These are phyloP conservation scores for Pseudolaguvia tuberculata DNA, from an alignment of 2,113 vertebrate species.

Conservation along the genomic window DNA sequence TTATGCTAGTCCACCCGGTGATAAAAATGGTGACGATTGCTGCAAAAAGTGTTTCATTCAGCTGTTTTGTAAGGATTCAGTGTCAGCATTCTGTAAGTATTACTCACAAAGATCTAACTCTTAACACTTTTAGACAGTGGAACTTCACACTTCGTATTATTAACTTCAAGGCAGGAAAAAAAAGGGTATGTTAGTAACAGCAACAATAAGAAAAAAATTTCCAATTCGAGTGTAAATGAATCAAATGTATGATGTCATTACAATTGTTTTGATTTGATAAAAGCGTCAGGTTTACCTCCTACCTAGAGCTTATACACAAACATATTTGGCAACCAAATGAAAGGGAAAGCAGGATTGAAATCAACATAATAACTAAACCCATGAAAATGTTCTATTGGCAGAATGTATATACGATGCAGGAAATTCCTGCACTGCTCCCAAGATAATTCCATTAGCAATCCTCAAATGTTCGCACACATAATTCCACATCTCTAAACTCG, in stretches of 20 bases:
- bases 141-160: neutral
- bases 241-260: no score
- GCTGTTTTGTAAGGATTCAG: neutral
- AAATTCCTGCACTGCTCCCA: conserved; percentile 29
- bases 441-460: conserved; percentile 41
- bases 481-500: conserved; percentile 19
- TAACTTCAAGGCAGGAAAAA: neutral
- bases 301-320: neutral
- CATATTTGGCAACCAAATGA: neutral
- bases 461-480: conserved; percentile 29
- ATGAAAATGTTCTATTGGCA: neutral
- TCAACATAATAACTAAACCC: neutral
- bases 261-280: no score
- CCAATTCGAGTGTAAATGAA: no score
- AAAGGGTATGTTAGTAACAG: no score
- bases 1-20: neutral
- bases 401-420: neutral
- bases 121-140: neutral
- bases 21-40: neutral
- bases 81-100: neutral
- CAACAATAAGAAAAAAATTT: no score
- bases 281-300: no score
- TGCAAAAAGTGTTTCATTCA: neutral
- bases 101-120: neutral
- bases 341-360: neutral